Base-by-base conservation (phyloP, 2,797 vertebrate genomes). In the Xenops minutus region DNA sequence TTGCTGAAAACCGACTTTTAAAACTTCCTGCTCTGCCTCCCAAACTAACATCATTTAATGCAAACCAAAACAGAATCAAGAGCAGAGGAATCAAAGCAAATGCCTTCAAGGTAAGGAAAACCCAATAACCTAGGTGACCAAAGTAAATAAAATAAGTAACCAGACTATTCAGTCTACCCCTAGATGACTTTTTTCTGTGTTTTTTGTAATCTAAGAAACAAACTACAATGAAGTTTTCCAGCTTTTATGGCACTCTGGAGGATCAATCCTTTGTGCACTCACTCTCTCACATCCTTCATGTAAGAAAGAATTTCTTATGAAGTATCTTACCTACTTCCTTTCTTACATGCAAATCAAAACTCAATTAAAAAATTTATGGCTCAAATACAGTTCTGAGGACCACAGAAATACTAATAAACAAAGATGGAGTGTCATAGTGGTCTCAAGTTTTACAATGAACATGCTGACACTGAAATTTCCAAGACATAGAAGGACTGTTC, bases 41-140 rank as follows among this genome's bases (percentile, higher is more conserved):
- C 43, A 99, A 99, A 93, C 98, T 99, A 69, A 98, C 92, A 84
- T 95, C 97, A 64, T 98, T 99, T 96, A 99, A 99, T 48, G 99
- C 98, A 91, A 99, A 99, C 97, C n/a, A 98, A 93, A 99, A 99
- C 91, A 97, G 97, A 94, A 99, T 99, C 85, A 99, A 98, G 96
- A 99, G 98, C 94, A 99, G 97, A 97, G 99, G 99, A 89, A 98
- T 99, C 92, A 99, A 99, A 97, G 98, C 98, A 64, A 99, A 99
- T 34, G 96, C 98, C 76, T 99, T 99, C 97, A 99, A 99, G 99
- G 99, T 99, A 97, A 98, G 92, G 27, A 69, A 75, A 89, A 72
- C 6, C 18, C 44, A 73, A 34, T 36, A 58, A 66, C 32, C 73
- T 3, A 37, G 6, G 27, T 24, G 41, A 71, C 2, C 8, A 43